Base-by-base conservation (phyloP, 2,888 invertebrate species). In the Trachelus iudaicus region DNA sequence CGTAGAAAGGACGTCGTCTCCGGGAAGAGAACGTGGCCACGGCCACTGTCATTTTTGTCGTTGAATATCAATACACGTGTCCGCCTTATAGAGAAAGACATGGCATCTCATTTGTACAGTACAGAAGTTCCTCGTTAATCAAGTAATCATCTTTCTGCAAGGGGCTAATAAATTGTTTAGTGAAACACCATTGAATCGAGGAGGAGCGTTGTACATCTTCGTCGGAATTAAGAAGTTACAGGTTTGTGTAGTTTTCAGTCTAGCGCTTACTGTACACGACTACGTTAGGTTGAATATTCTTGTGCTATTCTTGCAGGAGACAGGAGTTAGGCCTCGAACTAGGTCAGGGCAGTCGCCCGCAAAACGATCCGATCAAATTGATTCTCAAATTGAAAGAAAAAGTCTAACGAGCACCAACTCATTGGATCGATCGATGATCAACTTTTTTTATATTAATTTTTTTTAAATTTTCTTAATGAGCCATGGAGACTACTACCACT, bases 271-370 rank as follows among this genome's bases (percentile, higher is more conserved):
- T 56, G 9, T 56, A 56, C 9, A 23, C 56, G 23, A 56, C 23
- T 56, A 56, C 56, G 56, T 56, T 56, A 56, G 56, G 56, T 56
- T 56, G 56, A 56, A 56, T 56, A 23, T 56, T 56, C 56, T 34
- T 30, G 11, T 74, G n/a, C 74, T 71, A 34, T 35, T 74, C 74
- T 34, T 34, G 79, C 83, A 79, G 85, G 87, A 87, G 87, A 86
- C 86, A 84, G 87, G 87, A 88, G 84, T 80, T 82, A 84, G 81
- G 81, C 82, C 81, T 79, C 84, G 84, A 89, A 87, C 89, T 90
- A 84, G 89, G 89, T 90, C 89, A 90, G 88, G 89, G 89, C 86
- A 90, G 89, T 56, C 56, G 56, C 88, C 87, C 87, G 86, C 89
- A 86, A 87, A 89, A 89, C 86, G 87, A 84, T 85, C 83, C 83